Evolutionary conservation across 2,888 invertebrate genomes (phyloP).

Genomic region (Hypsopygia costalis): DNA sequence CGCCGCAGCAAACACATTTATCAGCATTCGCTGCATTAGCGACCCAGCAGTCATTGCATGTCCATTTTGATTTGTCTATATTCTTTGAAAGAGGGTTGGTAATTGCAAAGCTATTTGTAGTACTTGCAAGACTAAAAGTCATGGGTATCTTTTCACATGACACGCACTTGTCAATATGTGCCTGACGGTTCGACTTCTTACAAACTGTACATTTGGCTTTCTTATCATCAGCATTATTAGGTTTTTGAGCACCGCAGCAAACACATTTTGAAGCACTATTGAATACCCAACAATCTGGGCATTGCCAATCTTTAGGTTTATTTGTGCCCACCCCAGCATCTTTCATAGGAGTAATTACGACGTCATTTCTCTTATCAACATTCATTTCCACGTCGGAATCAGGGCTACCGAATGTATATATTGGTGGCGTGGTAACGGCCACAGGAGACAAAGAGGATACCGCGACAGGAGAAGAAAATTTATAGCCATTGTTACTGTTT

Average conservation of each 20-base stretch:
- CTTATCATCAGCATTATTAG: constrained; percentile 12
- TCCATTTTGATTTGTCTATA: too few relatives aligned
- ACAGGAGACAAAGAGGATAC: constrained; percentile 30
- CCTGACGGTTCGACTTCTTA: too few relatives aligned
- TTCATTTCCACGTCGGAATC: constrained; percentile 35
- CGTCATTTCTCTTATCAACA: constrained; percentile 19
- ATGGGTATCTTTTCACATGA: too few relatives aligned
- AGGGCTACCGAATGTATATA: constrained; percentile 47
- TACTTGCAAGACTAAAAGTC: too few relatives aligned
- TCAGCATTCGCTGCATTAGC: constrained; percentile 38
- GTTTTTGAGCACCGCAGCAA: constrained; percentile 28
- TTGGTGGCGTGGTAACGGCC: constrained; percentile 21
- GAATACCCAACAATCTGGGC: constrained; percentile 23
- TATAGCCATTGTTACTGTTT: constrained; percentile 29
- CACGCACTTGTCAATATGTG: too few relatives aligned
- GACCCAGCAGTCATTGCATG: constrained; percentile 37
- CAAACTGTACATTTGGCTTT: constrained; percentile 30
- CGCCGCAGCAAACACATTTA: constrained; percentile 48
- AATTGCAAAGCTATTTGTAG: too few relatives aligned
- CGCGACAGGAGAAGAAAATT: constrained; percentile 48
- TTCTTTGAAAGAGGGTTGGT: too few relatives aligned
- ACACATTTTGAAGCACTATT: constrained; percentile 42
- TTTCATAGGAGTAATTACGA: constrained; percentile 25
- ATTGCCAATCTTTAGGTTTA: constrained; percentile 36
- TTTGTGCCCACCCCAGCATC: constrained; percentile 12